Evolutionary conservation across 2,797 vertebrate species (phyloP), one percentile per base, ranked within the genome.

Genomic region (Sebastes baramenuke): DNA sequence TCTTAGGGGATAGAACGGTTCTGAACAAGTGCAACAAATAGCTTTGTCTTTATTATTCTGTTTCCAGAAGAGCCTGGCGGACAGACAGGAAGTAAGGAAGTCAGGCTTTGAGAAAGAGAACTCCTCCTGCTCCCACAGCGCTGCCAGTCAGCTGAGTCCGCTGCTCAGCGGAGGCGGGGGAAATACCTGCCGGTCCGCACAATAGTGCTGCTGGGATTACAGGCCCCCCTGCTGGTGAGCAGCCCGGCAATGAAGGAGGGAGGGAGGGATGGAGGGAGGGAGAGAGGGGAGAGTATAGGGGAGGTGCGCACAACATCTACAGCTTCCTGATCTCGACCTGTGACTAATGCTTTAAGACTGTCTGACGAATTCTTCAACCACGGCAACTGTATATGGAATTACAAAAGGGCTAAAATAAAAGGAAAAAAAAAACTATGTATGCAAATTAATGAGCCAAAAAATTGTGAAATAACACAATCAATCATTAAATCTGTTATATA

Each of bases 151-250:
- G 92, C 91, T 91, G 94, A 95, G 90, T 94, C 92, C 81, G 83
- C 90, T 92, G 93, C 94, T 94, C 93, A 84, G 94, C 32, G 88
- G 94, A 93, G 89, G 90, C 84, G 93, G 93, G 87, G 95, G 95
- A 96, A 97, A 95, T 96, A 89, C 95, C 92, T 96, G 95, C 94
- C 94, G 92, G 91, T 96, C 94, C 93, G 95, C 96, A 97, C 96
- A 97, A 97, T 97, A 92, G 92, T 94, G 91, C 94, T 94, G 94
- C 95, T 92, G 95, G 93, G 94, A 94, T 96, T 95, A 92, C 90
- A 88, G 91, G 91, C 91, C 95, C 96, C 96, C 93, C 95, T 82
- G 90, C 92, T 96, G 95, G 94, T 89, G 93, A 96, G 95, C 95
- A 96, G 95, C 95, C 86, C 87, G 88, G 96, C 95, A 95, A 79